Percentiles rank a stretch among this genome's conserved stretches.
Evolutionary conservation across 2,888 invertebrate species (phyloP).

Genomic region (Mythimna pallens): DNA sequence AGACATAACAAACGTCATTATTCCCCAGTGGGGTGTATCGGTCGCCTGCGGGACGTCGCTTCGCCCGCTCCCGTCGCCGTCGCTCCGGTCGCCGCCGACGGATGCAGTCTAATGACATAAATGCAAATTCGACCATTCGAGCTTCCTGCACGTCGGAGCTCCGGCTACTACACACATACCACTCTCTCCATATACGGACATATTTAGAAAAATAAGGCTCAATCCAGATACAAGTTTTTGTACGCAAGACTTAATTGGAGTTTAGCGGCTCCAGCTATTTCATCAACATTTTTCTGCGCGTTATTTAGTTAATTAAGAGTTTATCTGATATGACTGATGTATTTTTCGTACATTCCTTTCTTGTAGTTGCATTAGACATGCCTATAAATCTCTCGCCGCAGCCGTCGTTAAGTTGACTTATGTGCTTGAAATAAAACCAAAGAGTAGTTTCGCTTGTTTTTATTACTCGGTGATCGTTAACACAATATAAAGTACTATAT

Average conservation of each 20-base stretch:
- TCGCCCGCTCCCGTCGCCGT: slow-evolving; percentile 1
- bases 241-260: slow-evolving; percentile 77
- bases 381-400: slow-evolving; percentile 50
- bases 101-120: slow-evolving; percentile 86
- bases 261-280: slow-evolving; percentile 70
- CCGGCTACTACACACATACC: slow-evolving; percentile 52
- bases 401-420: slow-evolving; percentile 47
- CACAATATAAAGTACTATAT: slow-evolving; percentile 87
- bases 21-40: slow-evolving; percentile 49
- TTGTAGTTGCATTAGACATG: slow-evolving; percentile 53
- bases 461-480: slow-evolving; percentile 86
- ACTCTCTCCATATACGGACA: slow-evolving; percentile 59
- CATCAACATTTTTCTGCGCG: slow-evolving; percentile 73
- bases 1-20: slow-evolving; percentile 34
- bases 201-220: slow-evolving; percentile 63
- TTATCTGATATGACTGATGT: slow-evolving; percentile 65
- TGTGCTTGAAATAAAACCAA: slow-evolving; percentile 67
- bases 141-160: slow-evolving; percentile 79
- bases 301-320: slow-evolving; percentile 78
- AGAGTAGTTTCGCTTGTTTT: slow-evolving; percentile 77
- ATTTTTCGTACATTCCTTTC: slow-evolving; percentile 67
- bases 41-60: slow-evolving; percentile 41
- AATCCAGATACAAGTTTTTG: slow-evolving; percentile 64
- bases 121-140: slow-evolving; percentile 87
- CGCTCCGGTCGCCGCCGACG: slow-evolving; percentile 65